Conservation (phyloP, 2,113 vertebrate genomes). For the Trinectes maculatus region DNA sequence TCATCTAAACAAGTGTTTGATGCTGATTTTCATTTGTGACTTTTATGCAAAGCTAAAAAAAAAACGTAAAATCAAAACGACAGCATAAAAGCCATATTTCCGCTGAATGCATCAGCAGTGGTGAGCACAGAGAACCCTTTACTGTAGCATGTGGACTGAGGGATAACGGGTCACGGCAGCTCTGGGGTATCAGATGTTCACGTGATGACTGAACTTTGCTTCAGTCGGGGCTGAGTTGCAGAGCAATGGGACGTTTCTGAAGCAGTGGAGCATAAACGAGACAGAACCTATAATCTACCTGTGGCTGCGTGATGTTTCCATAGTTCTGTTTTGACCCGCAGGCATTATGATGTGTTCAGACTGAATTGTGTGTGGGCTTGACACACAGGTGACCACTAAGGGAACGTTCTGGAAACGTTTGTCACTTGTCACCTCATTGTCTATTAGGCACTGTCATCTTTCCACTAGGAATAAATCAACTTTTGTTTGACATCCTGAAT, state of each 20-base stretch:
- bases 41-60: constrained; percentile 48
- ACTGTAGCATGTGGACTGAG: constrained; percentile 36
- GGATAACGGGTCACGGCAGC: constrained; percentile 18
- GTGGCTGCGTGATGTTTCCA: constrained; percentile 54
- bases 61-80: constrained; percentile 6
- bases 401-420: constrained; percentile 73
- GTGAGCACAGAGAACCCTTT: constrained; percentile 71
- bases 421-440: constrained; percentile 59
- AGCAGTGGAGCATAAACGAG: constrained; percentile 33
- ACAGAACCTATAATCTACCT: constrained; percentile 64
- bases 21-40: constrained; percentile 28
- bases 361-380: constrained; percentile 65
- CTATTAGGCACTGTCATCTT: constrained; percentile 60
- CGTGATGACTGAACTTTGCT: constrained; percentile 25
- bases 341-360: constrained; percentile 40
- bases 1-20: constrained; percentile 34
- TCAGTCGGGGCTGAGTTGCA: constrained; percentile 39
- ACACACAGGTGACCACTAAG: constrained; percentile 61
- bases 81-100: constrained; percentile 68
- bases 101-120: constrained; percentile 40
- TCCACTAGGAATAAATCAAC: constrained; percentile 77
- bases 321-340: constrained; percentile 44
- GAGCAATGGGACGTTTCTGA: constrained; percentile 21
- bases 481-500: constrained; percentile 67
- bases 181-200: constrained; percentile 21